phyloP scores from a whole-genome alignment of 2,888 invertebrate species.

The Podotricha telesiphe region DNA sequence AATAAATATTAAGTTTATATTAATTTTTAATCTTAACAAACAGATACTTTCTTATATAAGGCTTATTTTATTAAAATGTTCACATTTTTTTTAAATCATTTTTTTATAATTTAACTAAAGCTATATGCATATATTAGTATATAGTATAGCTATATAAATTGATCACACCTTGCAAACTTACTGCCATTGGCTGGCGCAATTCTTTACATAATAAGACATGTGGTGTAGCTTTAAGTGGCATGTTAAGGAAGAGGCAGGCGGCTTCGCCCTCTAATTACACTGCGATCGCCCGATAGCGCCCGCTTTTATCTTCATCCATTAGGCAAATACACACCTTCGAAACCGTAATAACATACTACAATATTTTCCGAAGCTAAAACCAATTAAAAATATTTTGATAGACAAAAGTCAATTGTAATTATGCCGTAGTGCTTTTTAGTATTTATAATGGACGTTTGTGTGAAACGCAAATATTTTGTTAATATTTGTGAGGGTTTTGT shows the following conservation, averaged over 20 bases:
- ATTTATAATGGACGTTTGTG: slow-evolving; percentile 70
- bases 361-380: slow-evolving; percentile 74
- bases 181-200: slow-evolving; percentile 40
- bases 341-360: slow-evolving; percentile 75
- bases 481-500: slow-evolving; percentile 41
- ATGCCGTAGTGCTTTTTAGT: slow-evolving; percentile 53
- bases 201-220: slow-evolving; percentile 59
- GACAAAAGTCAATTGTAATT: slow-evolving; percentile 77
- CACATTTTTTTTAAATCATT: too few relatives aligned
- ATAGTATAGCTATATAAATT: not conserved
- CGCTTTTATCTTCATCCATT: slow-evolving; percentile 82
- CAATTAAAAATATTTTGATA: slow-evolving; percentile 82
- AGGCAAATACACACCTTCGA: slow-evolving; percentile 82
- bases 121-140: too few relatives aligned
- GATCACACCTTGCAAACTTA: slow-evolving; percentile 18
- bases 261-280: slow-evolving; percentile 71
- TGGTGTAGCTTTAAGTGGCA: slow-evolving; percentile 79
- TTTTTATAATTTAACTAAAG: too few relatives aligned
- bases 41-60: too few relatives aligned
- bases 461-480: slow-evolving; percentile 63
- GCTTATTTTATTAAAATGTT: too few relatives aligned
- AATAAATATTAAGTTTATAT: not conserved
- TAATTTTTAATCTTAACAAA: too few relatives aligned
- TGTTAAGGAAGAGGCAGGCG: slow-evolving; percentile 63
- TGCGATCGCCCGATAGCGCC: slow-evolving; percentile 75